phyloP scores from a whole-genome alignment of 2,113 vertebrate genomes.

The Vicugna pacos region DNA sequence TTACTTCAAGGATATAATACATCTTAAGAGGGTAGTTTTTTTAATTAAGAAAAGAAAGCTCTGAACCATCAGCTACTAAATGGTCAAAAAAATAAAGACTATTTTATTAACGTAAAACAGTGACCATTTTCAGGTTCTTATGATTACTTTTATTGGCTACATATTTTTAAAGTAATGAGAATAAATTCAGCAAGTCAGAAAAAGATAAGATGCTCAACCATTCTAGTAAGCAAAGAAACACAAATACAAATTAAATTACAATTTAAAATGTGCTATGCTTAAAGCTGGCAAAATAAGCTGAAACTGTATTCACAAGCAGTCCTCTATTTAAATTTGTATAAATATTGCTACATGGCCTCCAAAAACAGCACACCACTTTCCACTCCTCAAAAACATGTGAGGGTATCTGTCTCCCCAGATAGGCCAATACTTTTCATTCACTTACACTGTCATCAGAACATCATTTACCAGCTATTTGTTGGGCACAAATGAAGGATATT shows the following conservation, averaged over 20 bases:
- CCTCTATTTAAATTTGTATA: neutral
- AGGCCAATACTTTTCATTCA: neutral
- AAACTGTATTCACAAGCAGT: neutral
- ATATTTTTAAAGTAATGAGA: neutral
- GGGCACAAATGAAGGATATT: neutral
- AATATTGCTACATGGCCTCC: neutral
- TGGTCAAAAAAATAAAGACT: neutral
- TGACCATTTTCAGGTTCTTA: neutral
- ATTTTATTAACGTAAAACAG: neutral
- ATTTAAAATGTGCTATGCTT: neutral
- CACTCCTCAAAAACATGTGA: neutral
- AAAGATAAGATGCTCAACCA: neutral
- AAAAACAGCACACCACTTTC: neutral
- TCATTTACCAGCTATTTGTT: neutral
- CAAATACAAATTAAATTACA: neutral
- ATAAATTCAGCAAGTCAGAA: neutral
- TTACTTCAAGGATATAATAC: neutral
- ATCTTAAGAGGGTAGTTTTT: neutral
- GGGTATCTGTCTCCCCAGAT: neutral
- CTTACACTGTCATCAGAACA: neutral
- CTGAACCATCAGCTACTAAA: neutral
- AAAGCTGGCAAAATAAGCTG: slow-evolving; percentile 41
- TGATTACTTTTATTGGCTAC: neutral
- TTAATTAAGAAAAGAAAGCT: neutral
- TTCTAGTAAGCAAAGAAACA: neutral